These are phyloP conservation scores for Tautogolabrus adspersus DNA, from an alignment of 2,113 vertebrate genomes.

Conservation along the genomic window DNA sequence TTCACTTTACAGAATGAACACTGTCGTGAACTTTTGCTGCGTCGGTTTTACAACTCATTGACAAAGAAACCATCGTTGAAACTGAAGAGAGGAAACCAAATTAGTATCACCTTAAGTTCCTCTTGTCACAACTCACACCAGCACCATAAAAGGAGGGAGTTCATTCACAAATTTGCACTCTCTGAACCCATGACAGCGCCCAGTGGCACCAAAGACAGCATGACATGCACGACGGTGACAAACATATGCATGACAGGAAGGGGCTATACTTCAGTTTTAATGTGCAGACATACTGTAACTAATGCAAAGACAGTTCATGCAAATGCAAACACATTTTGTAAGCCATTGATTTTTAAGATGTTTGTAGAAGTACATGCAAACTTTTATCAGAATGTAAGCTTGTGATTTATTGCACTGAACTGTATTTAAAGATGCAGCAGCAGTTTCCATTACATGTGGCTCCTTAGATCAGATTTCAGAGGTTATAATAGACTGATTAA, in stretches of 20 bases:
- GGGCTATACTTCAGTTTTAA: neutral
- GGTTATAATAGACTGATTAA: conserved; percentile 9
- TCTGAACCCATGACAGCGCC: conserved; percentile 37
- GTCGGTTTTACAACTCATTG: conserved; percentile 45
- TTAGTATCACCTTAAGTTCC: conserved; percentile 40
- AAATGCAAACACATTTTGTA: neutral
- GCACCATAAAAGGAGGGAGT: conserved; percentile 72
- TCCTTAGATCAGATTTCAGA: conserved; percentile 33
- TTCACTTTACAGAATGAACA: neutral
- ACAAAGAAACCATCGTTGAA: conserved; percentile 45
- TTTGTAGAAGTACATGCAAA: conserved; percentile 4
- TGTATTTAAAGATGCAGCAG: neutral
- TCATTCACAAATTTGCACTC: conserved; percentile 77
- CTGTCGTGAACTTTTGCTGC: neutral
- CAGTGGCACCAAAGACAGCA: neutral
- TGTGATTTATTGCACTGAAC: neutral
- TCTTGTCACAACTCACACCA: conserved; percentile 34
- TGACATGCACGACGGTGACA: neutral
- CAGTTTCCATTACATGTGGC: conserved; percentile 4
- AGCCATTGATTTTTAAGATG: neutral
- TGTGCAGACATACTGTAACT: neutral
- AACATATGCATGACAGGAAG: neutral
- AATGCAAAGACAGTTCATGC: neutral
- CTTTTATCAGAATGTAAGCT: neutral
- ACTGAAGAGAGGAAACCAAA: conserved; percentile 55